Evolutionary conservation across 2,888 invertebrate species (phyloP).

Genomic region (Scaptomyza reducta): DNA sequence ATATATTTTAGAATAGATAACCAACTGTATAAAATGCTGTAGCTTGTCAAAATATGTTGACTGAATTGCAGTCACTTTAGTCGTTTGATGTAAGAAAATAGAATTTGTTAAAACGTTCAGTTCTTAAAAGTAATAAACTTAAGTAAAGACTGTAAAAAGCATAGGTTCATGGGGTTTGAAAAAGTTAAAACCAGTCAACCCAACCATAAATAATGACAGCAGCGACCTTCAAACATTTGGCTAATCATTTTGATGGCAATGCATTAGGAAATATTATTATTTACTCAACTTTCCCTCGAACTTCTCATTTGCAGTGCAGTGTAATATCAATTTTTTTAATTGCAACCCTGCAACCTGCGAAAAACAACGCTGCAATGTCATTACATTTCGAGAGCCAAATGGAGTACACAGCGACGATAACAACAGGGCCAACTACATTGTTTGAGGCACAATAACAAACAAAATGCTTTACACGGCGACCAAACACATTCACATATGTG

Average conservation of each 20-base stretch:
- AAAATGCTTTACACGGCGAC: constrained; percentile 44
- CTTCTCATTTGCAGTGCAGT: constrained; percentile 6
- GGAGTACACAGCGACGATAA: background rate
- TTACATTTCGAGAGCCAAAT: constrained; percentile 31
- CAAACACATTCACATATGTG: constrained; percentile 20
- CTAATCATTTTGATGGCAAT: background rate
- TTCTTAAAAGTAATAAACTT: background rate
- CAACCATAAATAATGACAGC: background rate
- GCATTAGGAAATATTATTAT: background rate
- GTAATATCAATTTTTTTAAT: constrained; percentile 57
- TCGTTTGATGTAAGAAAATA: background rate
- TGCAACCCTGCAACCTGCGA: constrained; percentile 31
- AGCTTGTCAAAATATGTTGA: constrained; percentile 8
- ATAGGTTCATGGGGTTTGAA: background rate
- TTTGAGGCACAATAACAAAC: constrained; percentile 36
- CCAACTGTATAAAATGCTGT: constrained; percentile 29
- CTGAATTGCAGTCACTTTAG: background rate
- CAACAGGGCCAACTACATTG: constrained; percentile 30
- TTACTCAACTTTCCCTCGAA: background rate
- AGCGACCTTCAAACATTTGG: background rate
- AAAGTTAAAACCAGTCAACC: background rate
- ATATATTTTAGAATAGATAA: constrained; percentile 24
- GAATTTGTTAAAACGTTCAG: background rate
- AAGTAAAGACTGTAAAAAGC: background rate
- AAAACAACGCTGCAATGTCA: constrained; percentile 15